A percentile compares a stretch with the other conserved stretches of the same genome.
phyloP scores from a whole-genome alignment of 2,113 vertebrate species.

The Rafetus swinhoei region DNA sequence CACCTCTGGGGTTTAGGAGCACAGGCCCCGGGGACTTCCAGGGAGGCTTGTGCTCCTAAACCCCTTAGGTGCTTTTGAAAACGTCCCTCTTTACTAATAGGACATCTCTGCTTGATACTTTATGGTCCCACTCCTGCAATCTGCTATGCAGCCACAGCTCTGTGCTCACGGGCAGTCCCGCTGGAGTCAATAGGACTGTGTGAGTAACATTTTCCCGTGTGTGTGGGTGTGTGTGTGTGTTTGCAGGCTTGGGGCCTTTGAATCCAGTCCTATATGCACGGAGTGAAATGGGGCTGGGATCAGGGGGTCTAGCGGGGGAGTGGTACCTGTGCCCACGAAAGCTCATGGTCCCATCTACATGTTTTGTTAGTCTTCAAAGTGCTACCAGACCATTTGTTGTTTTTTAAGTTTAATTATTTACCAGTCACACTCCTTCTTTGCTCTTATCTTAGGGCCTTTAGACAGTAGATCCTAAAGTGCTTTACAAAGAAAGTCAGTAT shows the following conservation, averaged over 20 bases:
- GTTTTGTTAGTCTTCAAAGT: too few relatives aligned
- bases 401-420: background rate
- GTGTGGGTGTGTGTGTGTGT: too few relatives aligned
- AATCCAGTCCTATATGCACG: background rate
- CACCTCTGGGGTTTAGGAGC: background rate
- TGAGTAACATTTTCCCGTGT: too few relatives aligned
- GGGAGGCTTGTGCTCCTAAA: background rate
- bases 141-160: background rate
- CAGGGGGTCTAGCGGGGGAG: background rate
- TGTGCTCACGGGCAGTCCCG: background rate
- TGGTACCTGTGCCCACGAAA: too few relatives aligned
- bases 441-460: background rate
- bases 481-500: background rate
- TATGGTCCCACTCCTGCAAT: background rate
- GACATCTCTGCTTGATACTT: background rate
- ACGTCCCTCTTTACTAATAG: background rate
- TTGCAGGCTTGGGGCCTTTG: background rate
- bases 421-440: background rate
- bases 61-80: background rate
- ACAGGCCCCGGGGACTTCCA: background rate
- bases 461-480: background rate
- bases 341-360: too few relatives aligned
- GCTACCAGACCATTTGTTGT: too few relatives aligned
- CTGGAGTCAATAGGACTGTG: background rate
- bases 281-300: background rate